Percentiles rank a stretch among this genome's conserved stretches.
Conservation (phyloP, 2,888 invertebrate species). For the Mesorhabditis spiculigera region DNA sequence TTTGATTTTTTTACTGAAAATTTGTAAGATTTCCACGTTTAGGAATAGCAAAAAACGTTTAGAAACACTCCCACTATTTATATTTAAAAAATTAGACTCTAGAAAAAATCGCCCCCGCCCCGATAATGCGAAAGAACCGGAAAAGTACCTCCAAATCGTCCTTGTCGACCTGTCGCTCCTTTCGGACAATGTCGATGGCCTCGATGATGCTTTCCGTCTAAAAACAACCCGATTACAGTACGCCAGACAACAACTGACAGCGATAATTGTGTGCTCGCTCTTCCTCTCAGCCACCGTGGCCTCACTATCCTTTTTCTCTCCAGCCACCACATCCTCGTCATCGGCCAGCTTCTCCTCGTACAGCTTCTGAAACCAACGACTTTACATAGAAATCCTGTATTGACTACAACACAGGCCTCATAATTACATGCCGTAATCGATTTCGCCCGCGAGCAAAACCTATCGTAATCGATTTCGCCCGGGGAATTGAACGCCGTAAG, state of each 20-base stretch:
- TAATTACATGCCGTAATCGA: neutral
- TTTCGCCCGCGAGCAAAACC: no score
- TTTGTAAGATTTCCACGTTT: no score
- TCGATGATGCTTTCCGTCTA: slow-evolving; percentile 85
- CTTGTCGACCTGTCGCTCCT: slow-evolving; percentile 28
- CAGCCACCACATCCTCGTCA: slow-evolving; percentile 60
- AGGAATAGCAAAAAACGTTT: no score
- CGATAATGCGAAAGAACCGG: neutral
- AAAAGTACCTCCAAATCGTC: slow-evolving; percentile 29
- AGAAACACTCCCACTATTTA: no score
- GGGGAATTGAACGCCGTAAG: no score
- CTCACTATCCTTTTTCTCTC: slow-evolving; percentile 64
- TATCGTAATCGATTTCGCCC: no score
- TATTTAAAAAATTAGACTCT: no score
- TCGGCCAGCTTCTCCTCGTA: slow-evolving; percentile 64
- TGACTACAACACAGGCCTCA: slow-evolving; percentile 64
- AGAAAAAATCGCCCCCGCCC: no score
- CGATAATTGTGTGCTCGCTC: slow-evolving; percentile 70
- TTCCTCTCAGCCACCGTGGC: slow-evolving; percentile 81
- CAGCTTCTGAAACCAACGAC: neutral
- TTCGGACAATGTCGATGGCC: slow-evolving; percentile 74
- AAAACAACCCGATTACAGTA: slow-evolving; percentile 8
- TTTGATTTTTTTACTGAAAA: no score
- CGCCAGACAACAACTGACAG: slow-evolving; percentile 65
- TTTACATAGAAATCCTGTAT: slow-evolving; percentile 68